Conservation (phyloP, 2,113 vertebrate species). For the Hemibagrus wyckioides region DNA sequence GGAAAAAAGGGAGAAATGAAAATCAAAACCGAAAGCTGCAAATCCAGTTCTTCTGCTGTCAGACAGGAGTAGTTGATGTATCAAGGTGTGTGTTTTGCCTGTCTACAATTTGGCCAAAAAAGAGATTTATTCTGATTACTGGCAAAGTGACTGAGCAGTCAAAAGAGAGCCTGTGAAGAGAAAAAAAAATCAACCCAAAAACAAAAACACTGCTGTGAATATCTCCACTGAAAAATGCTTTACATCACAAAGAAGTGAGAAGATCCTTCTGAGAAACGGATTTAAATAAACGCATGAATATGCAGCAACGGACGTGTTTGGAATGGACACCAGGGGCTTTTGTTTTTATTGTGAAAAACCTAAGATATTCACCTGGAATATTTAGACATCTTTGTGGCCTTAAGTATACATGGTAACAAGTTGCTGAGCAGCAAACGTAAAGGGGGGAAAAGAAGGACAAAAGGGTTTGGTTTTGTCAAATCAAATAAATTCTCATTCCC, state of each 20-base stretch:
- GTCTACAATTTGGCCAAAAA: slow-evolving; percentile 46
- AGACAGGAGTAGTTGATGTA: not conserved
- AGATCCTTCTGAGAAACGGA: not conserved
- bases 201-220: slow-evolving; percentile 8
- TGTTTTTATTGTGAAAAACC: not conserved
- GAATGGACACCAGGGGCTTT: not conserved
- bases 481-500: not conserved
- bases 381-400: not conserved
- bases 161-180: not conserved
- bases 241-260: not conserved
- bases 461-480: not conserved
- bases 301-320: not conserved
- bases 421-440: not conserved
- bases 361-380: not conserved
- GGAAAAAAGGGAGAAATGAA: slow-evolving; percentile 42
- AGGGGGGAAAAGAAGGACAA: not conserved
- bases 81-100: slow-evolving; percentile 54
- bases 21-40: not conserved
- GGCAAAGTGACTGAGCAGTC: not conserved
- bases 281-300: not conserved
- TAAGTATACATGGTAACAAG: not conserved
- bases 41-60: not conserved
- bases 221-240: not conserved
- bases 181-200: not conserved
- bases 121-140: slow-evolving; percentile 39